Evolutionary conservation across 2,888 invertebrate species (phyloP), one percentile per base, ranked within the genome.

Genomic region (Bibio marci): DNA sequence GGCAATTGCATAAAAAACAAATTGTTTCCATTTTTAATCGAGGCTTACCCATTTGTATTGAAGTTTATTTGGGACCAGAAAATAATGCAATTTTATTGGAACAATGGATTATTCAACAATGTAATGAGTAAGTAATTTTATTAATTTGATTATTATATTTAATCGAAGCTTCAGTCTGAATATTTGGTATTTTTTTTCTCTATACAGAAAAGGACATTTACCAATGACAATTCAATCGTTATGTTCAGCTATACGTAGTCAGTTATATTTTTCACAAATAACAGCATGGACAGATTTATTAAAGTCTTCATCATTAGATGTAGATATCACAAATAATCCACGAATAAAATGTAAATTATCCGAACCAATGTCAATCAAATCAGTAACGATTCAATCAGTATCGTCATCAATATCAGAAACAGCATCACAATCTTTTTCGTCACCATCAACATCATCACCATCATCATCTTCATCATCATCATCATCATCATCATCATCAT

Each of bases 241-340:
- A 48, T 73, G 91, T 54, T 88, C 87, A 63, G 94, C 94, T 37
- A 80, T 95, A 35, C 75, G 91, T 45, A 94, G 94, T 6, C 90
- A 91, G 62, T 71, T 95, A 43, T 90, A 92, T 66, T 95, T 95
- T 67, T 95, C 94, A 5, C 94, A 95, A 68, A 76, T 95, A 47
- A 85, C 90, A 37, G 90, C 94, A 40, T 95, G 94, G 94, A 73
- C 59, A 44, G 62, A 62, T 52, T 50, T 60, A 25, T 49, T 62
- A 37, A 56, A 58, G 32, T 59, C 61, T 41, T 38, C 39, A n/a
- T 43, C 41, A 25, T 54, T 54, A 33, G 60, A 59, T 52, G 49
- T 52, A 40, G 54, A 59, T 19, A 55, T 62, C 34, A 53, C 54
- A 41, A 57, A 55, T 56, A 63, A 55, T 56, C 70, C 45, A 57